These are phyloP conservation scores for Astropecten irregularis DNA, from an alignment of 53 echinoderm and acorn worm genomes.

Conservation along the genomic window DNA sequence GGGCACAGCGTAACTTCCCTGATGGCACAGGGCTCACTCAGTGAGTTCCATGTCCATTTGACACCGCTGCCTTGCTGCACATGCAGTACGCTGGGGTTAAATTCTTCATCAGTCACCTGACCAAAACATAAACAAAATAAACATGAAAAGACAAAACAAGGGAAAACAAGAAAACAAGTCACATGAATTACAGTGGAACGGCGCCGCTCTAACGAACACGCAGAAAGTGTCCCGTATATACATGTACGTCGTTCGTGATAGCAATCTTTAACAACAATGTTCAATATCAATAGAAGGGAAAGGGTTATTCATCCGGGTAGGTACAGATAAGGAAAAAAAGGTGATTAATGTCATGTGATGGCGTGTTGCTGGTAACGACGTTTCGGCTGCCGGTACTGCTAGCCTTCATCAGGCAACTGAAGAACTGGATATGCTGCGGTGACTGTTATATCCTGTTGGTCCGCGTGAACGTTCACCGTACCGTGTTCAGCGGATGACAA, in stretches of 20 bases:
- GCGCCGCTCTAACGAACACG: neutral
- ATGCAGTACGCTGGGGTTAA: conserved; percentile 44
- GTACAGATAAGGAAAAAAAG: no score
- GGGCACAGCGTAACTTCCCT: conserved; percentile 70
- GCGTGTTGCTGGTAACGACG: no score
- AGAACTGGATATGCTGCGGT: no score
- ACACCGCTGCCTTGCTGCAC: conserved; percentile 68
- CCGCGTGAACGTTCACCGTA: no score
- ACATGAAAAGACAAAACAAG: neutral
- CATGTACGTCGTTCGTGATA: neutral
- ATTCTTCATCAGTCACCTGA: conserved; percentile 71
- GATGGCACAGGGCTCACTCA: conserved; percentile 17
- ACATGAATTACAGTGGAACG: neutral
- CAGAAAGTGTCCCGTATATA: neutral
- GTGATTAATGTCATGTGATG: no score
- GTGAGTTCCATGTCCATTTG: conserved; percentile 69
- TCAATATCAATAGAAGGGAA: neutral
- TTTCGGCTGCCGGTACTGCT: no score
- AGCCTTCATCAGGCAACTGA: no score
- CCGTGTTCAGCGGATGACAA: no score
- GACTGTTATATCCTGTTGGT: no score
- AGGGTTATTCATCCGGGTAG: no score
- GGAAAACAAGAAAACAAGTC: neutral
- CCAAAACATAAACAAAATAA: neutral
- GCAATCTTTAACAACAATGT: neutral